Conservation (phyloP, 2,797 vertebrate species). For the Knipowitschia caucasica region DNA sequence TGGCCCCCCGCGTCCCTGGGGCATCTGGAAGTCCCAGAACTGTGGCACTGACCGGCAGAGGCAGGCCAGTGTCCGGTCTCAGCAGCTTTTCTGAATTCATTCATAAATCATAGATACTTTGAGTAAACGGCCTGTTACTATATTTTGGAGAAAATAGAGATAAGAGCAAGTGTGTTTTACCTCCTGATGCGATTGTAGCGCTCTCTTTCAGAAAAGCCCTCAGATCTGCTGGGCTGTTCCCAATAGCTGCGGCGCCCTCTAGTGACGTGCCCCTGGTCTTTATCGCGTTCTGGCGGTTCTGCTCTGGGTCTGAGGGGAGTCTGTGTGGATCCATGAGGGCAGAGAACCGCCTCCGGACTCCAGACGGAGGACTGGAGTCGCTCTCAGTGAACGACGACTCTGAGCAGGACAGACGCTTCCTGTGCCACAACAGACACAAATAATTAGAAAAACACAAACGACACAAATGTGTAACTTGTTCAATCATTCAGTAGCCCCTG, state of each 20-base stretch:
- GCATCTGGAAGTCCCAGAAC: slow-evolving; percentile 53
- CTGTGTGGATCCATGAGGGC: slow-evolving; percentile 87
- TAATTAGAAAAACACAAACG: background rate
- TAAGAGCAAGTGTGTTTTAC: slow-evolving; percentile 38
- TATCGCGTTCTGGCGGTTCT: slow-evolving; percentile 60
- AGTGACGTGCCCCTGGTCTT: slow-evolving; percentile 74
- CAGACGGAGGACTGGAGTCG: slow-evolving; percentile 84
- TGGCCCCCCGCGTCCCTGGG: slow-evolving; percentile 67
- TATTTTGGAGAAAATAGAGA: background rate
- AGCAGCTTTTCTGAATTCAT: slow-evolving; percentile 61
- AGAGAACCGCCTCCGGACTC: slow-evolving; percentile 84
- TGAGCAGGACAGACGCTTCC: slow-evolving; percentile 87
- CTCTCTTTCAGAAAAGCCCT: slow-evolving; percentile 53
- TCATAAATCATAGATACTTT: background rate
- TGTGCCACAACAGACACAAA: slow-evolving; percentile 41
- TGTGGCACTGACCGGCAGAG: slow-evolving; percentile 33
- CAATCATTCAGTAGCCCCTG: too few relatives aligned
- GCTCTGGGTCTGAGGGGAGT: slow-evolving; percentile 78
- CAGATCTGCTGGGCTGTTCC: slow-evolving; percentile 55
- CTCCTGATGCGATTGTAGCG: slow-evolving; percentile 42
- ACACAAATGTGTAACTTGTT: too few relatives aligned
- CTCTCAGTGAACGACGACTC: slow-evolving; percentile 84
- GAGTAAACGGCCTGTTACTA: background rate
- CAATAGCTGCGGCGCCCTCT: slow-evolving; percentile 64
- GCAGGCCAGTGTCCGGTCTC: slow-evolving; percentile 56